phyloP scores from a whole-genome alignment of 2,113 vertebrate genomes.

The Saccopteryx leptura region DNA sequence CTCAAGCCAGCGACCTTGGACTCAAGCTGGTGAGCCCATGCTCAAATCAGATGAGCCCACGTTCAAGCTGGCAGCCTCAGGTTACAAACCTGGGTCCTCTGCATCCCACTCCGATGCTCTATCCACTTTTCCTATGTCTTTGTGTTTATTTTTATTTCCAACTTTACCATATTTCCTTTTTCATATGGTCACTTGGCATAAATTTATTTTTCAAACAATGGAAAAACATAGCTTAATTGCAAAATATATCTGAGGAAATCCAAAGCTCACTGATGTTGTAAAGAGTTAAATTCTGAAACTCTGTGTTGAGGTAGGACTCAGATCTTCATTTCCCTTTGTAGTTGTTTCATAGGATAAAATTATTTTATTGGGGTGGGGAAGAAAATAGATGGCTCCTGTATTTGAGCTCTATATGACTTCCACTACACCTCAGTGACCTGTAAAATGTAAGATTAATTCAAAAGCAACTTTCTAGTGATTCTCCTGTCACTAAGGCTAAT shows the following conservation, averaged over 20 bases:
- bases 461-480: neutral
- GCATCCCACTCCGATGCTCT: no score
- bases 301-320: neutral
- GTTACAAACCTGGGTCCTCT: no score
- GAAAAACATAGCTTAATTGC: neutral
- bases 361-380: neutral
- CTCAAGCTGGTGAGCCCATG: no score
- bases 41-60: no score
- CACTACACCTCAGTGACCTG: neutral
- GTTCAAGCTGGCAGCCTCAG: no score
- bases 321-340: neutral
- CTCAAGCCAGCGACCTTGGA: no score
- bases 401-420: neutral
- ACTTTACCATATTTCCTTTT: neutral
- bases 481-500: neutral
- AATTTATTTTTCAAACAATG: neutral
- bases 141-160: neutral
- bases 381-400: neutral
- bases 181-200: neutral
- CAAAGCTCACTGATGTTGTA: neutral
- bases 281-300: neutral
- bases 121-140: neutral
- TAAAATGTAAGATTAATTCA: neutral
- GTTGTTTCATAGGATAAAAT: neutral
- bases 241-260: neutral